Percentiles rank a stretch among this genome's conserved stretches.
Conservation (phyloP, 2,113 vertebrate genomes). For the Puffinus mauretanicus region DNA sequence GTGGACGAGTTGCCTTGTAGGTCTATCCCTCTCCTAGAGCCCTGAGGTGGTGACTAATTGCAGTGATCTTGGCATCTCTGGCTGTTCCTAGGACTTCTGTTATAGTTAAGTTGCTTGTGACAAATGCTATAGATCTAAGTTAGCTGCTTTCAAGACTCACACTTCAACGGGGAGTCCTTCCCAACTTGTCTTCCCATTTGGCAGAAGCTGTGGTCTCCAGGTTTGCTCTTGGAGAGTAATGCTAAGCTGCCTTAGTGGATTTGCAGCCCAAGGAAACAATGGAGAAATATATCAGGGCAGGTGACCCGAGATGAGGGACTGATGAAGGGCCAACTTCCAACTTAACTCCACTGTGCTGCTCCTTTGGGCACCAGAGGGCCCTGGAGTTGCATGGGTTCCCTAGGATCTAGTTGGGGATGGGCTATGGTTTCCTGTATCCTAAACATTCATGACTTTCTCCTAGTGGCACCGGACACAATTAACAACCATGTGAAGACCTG, state of each 20-base stretch:
- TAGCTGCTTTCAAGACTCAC: not conserved
- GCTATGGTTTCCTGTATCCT: not conserved
- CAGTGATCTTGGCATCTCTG: not conserved
- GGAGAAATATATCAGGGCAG: not conserved
- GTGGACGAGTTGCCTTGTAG: not conserved
- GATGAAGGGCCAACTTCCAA: not conserved
- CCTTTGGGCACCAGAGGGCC: not conserved
- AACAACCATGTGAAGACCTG: conserved; percentile 99
- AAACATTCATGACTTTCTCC: conserved; percentile 19
- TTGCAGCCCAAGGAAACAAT: not conserved
- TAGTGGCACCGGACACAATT: conserved; percentile 97
- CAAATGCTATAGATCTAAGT: not conserved
- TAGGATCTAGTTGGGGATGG: not conserved
- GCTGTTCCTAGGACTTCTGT: not conserved
- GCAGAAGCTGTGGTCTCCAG: not conserved
- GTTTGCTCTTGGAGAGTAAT: not conserved
- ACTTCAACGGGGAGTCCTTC: not conserved
- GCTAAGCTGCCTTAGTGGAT: not conserved
- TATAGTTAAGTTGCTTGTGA: not conserved
- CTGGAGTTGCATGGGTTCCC: not conserved
- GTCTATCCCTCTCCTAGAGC: not conserved
- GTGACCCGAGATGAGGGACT: not conserved
- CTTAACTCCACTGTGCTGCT: not conserved
- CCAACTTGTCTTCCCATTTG: not conserved
- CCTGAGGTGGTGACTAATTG: not conserved